Evolutionary conservation across 2,797 vertebrate species (phyloP).

Genomic region (Oreonectes daqikongensis): DNA sequence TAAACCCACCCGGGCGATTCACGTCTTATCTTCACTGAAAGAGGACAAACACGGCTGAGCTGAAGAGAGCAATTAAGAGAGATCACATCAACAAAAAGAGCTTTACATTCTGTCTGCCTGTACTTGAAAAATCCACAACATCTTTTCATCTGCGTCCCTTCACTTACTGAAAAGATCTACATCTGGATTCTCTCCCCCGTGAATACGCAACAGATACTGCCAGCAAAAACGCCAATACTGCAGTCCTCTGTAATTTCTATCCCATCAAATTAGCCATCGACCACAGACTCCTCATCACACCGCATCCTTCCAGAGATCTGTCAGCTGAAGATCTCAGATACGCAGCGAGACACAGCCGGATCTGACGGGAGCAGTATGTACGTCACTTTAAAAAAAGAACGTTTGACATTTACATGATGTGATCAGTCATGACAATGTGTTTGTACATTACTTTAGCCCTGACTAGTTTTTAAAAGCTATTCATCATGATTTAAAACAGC

Average conservation of each 20-base stretch:
- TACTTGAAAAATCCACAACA: slow-evolving; percentile 31
- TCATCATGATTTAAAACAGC: too few relatives aligned
- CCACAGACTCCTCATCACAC: slow-evolving; percentile 47
- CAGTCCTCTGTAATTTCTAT: slow-evolving; percentile 48
- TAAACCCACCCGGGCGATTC: not conserved
- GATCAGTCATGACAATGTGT: too few relatives aligned
- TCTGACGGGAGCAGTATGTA: not conserved
- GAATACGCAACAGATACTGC: slow-evolving; percentile 45
- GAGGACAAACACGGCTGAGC: not conserved
- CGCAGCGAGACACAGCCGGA: slow-evolving; percentile 25
- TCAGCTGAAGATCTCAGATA: slow-evolving; percentile 33
- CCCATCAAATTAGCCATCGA: slow-evolving; percentile 53
- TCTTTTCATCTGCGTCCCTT: slow-evolving; percentile 29
- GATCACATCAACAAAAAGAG: slow-evolving; percentile 26
- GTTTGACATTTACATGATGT: not conserved
- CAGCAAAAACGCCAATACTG: slow-evolving; percentile 48
- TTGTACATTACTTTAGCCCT: too few relatives aligned
- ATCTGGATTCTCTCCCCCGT: slow-evolving; percentile 54
- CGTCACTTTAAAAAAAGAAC: slow-evolving; percentile 1
- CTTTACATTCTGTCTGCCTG: slow-evolving; percentile 14
- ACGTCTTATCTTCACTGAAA: not conserved
- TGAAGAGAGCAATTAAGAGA: slow-evolving; percentile 32
- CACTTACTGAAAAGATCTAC: slow-evolving; percentile 45
- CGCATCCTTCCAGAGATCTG: slow-evolving; percentile 41
- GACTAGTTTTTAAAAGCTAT: too few relatives aligned